Base-by-base conservation (phyloP, 2,113 vertebrate genomes). In the Ochotona curzoniae region DNA sequence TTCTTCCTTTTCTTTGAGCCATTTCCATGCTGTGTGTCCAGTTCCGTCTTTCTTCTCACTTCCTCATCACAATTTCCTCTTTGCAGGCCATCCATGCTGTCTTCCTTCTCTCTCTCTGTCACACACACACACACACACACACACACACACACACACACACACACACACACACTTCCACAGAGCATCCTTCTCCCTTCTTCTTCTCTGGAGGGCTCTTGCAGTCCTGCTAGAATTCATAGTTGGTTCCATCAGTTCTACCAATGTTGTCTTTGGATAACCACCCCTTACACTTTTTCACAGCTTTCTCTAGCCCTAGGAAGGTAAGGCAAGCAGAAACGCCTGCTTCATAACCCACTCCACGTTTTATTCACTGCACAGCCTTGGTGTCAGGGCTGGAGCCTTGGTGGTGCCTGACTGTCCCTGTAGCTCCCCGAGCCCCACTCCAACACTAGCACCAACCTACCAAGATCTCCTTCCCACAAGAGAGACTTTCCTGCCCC, bases 361-460 rank as follows among this genome's bases (percentile, higher is more conserved):
- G 6, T 44, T 44, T 44, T 44, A 44, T 44, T 44, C 4, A 44
- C 38, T 44, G 6, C 38, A 44, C 38, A 44, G 38, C 38, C 38
- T 44, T 44, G 38, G 38, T 6, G 6, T 44, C 14, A 4, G 35
- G 35, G 11, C 28, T 13, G 13, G 30, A 4, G 6, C 13, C 13
- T 13, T 49, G 0, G 12, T 2, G 11, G 51, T 2, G 0, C 17
- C 32, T 7, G 5, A 11, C 35, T 30, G 30, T 32, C 15, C 23
- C 18, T 0, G 13, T 23, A 35, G 54, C n/a, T 30, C 30, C 38
- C 69, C 30, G 32, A 17, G 38, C 74, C 32, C 1, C 15, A 25
- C n/a, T 18, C 49, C 9, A 0, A n/a, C 21, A 71, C 38, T 61
- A 30, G 26, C 1, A 2, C 28, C 1, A 14, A 32, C 49, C 21